These are phyloP conservation scores for Gryllus bimaculatus DNA, from an alignment of 1,140 invertebrate species.

Conservation along the genomic window DNA sequence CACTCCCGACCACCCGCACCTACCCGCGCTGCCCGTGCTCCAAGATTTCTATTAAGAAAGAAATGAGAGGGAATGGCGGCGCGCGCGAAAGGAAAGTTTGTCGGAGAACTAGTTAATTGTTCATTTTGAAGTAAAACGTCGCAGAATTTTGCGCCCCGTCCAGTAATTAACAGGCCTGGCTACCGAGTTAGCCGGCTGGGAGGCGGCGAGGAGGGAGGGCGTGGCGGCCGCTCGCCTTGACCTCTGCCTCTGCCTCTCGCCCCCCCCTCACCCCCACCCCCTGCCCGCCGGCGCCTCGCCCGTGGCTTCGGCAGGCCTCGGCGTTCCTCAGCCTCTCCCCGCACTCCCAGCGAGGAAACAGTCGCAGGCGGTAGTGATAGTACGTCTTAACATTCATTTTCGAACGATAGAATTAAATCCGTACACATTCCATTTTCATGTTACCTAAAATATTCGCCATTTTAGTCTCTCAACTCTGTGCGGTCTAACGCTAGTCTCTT, in stretches of 20 bases:
- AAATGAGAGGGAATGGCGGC: neutral
- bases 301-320: no score
- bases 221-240: neutral
- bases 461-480: no score
- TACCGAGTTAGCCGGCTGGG: neutral
- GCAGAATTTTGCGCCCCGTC: neutral
- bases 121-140: conserved; percentile 5
- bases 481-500: no score
- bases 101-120: neutral
- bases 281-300: no score
- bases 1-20: neutral
- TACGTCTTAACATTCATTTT: no score
- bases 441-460: no score
- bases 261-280: neutral
- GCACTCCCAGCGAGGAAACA: no score
- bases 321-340: no score
- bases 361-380: no score
- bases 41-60: conserved; percentile 1
- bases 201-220: neutral
- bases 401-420: no score
- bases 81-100: neutral
- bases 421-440: no score
- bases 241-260: neutral
- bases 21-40: no score
- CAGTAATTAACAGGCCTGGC: neutral